These are phyloP conservation scores for Allobates femoralis DNA, from an alignment of 2,797 vertebrate species.

Conservation along the genomic window DNA sequence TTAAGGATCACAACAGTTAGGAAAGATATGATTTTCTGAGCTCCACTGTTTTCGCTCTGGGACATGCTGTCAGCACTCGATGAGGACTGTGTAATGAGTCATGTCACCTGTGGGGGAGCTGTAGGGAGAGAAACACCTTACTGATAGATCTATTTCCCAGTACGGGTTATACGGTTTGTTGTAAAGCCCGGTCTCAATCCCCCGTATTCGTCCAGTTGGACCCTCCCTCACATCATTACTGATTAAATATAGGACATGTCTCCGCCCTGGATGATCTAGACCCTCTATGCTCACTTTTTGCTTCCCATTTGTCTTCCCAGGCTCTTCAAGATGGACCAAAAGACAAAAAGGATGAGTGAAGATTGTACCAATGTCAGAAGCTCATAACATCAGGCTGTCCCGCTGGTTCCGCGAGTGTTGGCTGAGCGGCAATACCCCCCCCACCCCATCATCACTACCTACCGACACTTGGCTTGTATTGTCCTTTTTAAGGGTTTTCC, in stretches of 20 bases:
- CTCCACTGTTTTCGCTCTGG: too few relatives aligned
- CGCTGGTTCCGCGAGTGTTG: not conserved
- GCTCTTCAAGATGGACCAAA: constrained; percentile 33
- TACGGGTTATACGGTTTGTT: too few relatives aligned
- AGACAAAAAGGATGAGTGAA: constrained; percentile 51
- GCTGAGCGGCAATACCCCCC: not conserved
- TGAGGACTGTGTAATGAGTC: too few relatives aligned
- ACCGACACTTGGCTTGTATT: not conserved
- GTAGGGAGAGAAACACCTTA: too few relatives aligned
- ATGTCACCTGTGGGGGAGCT: too few relatives aligned
- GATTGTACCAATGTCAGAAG: not conserved
- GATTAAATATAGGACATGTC: not conserved
- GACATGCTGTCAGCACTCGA: too few relatives aligned
- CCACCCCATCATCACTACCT: not conserved
- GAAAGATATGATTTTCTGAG: too few relatives aligned
- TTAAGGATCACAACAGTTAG: too few relatives aligned
- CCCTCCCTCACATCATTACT: not conserved
- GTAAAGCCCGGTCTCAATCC: too few relatives aligned
- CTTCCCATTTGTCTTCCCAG: constrained; percentile 13
- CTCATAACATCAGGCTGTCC: not conserved
- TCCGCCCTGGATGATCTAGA: not conserved
- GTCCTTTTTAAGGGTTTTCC: not conserved
- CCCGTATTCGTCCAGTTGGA: not conserved
- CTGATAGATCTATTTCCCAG: too few relatives aligned
- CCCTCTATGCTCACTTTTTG: too few relatives aligned